Evolutionary conservation across 2,888 invertebrate genomes (phyloP), one percentile per base, ranked within the genome.

Genomic region (Scaptomyza polygonia): DNA sequence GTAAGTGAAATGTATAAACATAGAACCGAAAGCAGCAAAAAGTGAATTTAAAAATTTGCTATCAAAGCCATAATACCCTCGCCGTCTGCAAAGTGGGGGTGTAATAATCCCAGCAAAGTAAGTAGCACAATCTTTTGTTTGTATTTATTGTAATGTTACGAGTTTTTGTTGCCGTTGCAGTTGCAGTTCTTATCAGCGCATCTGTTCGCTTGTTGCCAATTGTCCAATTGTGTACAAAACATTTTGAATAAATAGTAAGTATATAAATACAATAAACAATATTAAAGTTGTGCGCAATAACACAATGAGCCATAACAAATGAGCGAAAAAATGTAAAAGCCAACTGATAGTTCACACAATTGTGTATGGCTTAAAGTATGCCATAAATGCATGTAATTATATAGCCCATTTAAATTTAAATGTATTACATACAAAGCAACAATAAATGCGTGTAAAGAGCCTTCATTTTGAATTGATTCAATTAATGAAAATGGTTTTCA

Each of bases 391-490:
- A 64, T 82, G 82, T 82, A 82, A 82, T 87, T 79, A 79, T 82
- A 82, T 82, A 73, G 79, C 62, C 65, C 68, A 75, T 86, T 82
- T 87, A 70, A 84, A 64, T 59, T 58, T 40, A 49, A 69, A 68
- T 54, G 53, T 43, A 14, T 40, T 53, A 70, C 52, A 52, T n/a
- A 6, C 18, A 55, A 48, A 18, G n/a, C 43, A 65, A 49, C 56
- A 39, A 29, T 21, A 52, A 55, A 44, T 44, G 27, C 48, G 30
- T 9, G 30, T 40, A 16, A 57, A 57, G 64, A 43, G 63, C 45
- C 67, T 77, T 55, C 77, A 61, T 68, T 67, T 79, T 76, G 73
- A 86, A 86, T 86, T 79, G 77, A 86, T 76, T 62, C 47, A 68
- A 81, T 72, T 82, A 85, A 82, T 76, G 77, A 87, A 72, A 78